A percentile compares a stretch with the other conserved stretches of the same genome.
These are phyloP conservation scores for Plebejus argus DNA, from an alignment of 2,888 invertebrate genomes.

Conservation along the genomic window DNA sequence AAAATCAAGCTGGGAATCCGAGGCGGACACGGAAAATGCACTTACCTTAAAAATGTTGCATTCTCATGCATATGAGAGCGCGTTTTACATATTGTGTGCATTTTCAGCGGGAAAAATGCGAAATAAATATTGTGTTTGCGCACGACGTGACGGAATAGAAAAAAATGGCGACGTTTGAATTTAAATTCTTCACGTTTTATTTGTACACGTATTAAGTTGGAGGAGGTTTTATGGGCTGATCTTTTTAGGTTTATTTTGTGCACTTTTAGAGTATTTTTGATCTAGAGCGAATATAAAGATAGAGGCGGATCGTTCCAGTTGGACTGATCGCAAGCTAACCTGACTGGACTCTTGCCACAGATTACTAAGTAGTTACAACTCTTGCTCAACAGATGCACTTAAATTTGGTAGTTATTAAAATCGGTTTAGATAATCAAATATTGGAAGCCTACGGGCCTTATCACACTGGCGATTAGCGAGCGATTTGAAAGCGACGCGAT, in stretches of 20 bases:
- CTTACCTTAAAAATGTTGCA: slow-evolving; percentile 30
- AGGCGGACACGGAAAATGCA: slow-evolving; percentile 25
- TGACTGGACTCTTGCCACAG: too few species aligned
- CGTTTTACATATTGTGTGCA: slow-evolving; percentile 30
- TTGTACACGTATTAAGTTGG: slow-evolving; percentile 16
- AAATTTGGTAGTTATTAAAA: too few species aligned
- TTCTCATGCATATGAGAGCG: slow-evolving; percentile 32
- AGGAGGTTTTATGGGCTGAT: slow-evolving; percentile 4
- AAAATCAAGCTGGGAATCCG: slow-evolving; percentile 29
- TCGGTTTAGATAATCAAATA: too few species aligned
- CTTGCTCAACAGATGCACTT: too few species aligned
- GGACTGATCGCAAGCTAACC: too few species aligned
- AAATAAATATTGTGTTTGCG: slow-evolving; percentile 27
- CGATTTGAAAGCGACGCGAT: too few species aligned
- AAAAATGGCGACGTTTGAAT: slow-evolving; percentile 29
- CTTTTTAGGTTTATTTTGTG: background rate
- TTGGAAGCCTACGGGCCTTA: too few species aligned
- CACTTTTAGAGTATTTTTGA: background rate
- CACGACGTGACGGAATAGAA: slow-evolving; percentile 20
- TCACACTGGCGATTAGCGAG: too few species aligned
- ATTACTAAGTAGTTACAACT: too few species aligned
- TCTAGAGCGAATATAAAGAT: background rate
- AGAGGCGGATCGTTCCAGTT: too few species aligned
- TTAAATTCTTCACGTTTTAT: slow-evolving; percentile 32
- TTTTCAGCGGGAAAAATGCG: slow-evolving; percentile 29